Evolutionary conservation across 2,888 invertebrate genomes (phyloP).

Genomic region (Agriopis marginaria): DNA sequence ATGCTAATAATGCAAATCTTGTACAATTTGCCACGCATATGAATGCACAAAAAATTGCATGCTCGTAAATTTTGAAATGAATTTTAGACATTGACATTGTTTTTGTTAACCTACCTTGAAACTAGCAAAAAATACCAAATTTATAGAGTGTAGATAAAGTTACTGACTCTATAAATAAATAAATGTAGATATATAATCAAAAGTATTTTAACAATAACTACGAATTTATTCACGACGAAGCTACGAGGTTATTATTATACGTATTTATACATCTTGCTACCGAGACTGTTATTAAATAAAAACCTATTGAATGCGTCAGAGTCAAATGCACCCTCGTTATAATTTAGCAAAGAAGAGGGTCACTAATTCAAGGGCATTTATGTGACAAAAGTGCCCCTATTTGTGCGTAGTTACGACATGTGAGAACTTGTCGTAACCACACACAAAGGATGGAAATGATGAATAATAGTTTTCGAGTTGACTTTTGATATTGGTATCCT

Average conservation of each 20-base stretch:
- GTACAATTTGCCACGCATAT: conserved; percentile 18
- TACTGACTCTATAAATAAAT: too few species aligned
- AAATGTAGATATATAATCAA: too few species aligned
- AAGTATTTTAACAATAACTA: too few species aligned
- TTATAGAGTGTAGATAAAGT: too few species aligned
- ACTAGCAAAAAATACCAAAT: too few species aligned
- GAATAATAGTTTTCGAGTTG: background rate
- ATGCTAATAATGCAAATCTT: conserved; percentile 8
- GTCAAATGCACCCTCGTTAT: background rate
- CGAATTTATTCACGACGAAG: too few species aligned
- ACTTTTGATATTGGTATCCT: background rate
- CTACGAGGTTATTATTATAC: background rate
- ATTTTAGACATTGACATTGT: background rate
- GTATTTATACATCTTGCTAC: background rate
- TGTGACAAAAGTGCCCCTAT: background rate
- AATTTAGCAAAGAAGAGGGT: conserved; percentile 6
- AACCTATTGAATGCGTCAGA: conserved; percentile 10
- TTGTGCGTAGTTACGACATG: background rate
- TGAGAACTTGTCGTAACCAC: too few species aligned
- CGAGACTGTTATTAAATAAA: conserved; percentile 3
- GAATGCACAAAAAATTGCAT: background rate
- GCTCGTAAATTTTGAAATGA: background rate
- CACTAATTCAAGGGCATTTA: conserved; percentile 18
- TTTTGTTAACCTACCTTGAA: conserved; percentile 1
- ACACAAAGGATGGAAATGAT: too few species aligned